phyloP scores from a whole-genome alignment of 1,140 invertebrate species.

The Lepidurus arcticus region DNA sequence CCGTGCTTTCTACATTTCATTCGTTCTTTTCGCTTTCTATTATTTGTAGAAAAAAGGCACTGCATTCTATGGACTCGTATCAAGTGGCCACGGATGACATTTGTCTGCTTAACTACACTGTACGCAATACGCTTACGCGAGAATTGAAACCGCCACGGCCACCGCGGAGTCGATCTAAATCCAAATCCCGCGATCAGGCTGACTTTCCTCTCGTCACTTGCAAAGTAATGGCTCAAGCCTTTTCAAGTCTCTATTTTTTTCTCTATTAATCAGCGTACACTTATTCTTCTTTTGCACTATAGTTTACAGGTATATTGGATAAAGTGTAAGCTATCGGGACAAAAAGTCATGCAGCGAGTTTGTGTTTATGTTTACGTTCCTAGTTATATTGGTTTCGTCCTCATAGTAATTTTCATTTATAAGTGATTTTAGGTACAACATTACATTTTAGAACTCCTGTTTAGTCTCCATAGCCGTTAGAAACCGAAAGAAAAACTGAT shows the following conservation, averaged over 20 bases:
- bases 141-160: neutral
- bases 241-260: neutral
- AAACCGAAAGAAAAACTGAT: too few relatives aligned
- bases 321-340: too few relatives aligned
- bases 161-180: neutral
- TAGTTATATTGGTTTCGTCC: too few relatives aligned
- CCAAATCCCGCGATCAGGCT: neutral
- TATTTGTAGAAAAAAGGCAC: neutral
- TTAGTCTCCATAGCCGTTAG: too few relatives aligned
- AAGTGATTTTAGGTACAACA: too few relatives aligned
- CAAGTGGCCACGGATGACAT: slow-evolving; percentile 9
- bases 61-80: neutral
- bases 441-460: too few relatives aligned
- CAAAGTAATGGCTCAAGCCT: neutral
- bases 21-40: neutral
- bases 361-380: too few relatives aligned
- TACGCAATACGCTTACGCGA: neutral
- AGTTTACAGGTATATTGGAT: too few relatives aligned
- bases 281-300: too few relatives aligned
- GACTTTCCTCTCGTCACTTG: neutral
- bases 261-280: too few relatives aligned
- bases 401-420: too few relatives aligned
- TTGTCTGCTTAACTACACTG: neutral
- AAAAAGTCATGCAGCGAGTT: too few relatives aligned
- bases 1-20: neutral